phyloP scores from a whole-genome alignment of 2,797 vertebrate species.

The Garrulus glandarius region DNA sequence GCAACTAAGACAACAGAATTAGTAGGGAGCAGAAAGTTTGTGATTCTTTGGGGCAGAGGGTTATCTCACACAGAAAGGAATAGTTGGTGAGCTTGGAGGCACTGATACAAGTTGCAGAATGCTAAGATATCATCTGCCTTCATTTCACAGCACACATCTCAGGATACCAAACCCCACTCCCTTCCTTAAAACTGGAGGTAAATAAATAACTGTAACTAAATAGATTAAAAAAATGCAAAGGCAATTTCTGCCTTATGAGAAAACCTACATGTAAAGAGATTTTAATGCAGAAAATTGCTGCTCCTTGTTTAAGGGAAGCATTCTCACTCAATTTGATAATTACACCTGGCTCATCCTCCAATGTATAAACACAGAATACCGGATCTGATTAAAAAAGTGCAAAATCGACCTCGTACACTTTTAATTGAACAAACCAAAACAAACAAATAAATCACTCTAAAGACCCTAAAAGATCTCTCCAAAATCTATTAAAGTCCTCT shows the following conservation, averaged over 20 bases:
- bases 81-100: background rate
- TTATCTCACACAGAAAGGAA: conserved; percentile 23
- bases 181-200: background rate
- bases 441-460: background rate
- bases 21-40: conserved; percentile 9
- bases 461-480: background rate
- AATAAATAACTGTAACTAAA: background rate
- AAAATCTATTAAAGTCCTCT: background rate
- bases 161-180: background rate
- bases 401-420: background rate
- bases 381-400: background rate
- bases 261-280: background rate
- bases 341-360: background rate
- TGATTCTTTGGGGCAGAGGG: conserved; percentile 41
- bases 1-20: conserved; percentile 59
- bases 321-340: background rate
- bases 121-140: background rate
- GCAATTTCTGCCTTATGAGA: background rate
- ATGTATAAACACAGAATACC: background rate
- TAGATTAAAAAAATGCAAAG: background rate
- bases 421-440: background rate
- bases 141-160: background rate
- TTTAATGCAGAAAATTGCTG: background rate
- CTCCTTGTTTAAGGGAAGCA: background rate
- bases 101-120: background rate